Evolutionary conservation across 2,113 vertebrate species (phyloP).

Genomic region (Spheniscus mendiculus): DNA sequence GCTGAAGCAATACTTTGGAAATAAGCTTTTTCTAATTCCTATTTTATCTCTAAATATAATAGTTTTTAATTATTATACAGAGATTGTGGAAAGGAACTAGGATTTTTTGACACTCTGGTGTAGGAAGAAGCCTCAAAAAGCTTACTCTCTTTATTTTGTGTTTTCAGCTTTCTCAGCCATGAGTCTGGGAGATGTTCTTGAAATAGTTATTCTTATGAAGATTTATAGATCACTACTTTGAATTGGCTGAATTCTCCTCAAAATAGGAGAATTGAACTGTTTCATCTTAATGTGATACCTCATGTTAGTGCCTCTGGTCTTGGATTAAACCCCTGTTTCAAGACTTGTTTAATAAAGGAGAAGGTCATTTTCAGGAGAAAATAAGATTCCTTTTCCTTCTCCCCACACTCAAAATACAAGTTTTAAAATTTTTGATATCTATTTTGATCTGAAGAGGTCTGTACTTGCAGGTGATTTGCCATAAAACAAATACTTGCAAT

Average conservation of each 20-base stretch:
- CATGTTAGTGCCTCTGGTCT: constrained; percentile 63
- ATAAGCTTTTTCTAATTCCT: constrained; percentile 52
- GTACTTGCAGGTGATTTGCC: background rate
- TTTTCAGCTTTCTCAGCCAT: background rate
- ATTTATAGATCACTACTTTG: background rate
- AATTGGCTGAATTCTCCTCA: constrained; percentile 19
- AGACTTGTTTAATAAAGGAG: constrained; percentile 28
- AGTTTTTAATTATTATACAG: constrained; percentile 23
- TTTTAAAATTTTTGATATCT: background rate
- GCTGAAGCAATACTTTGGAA: constrained; percentile 32
- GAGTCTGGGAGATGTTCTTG: constrained; percentile 23
- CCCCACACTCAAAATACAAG: background rate
- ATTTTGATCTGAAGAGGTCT: background rate
- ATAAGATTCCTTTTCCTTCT: constrained; percentile 17
- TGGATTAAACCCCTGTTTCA: constrained; percentile 45
- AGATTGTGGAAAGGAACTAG: background rate
- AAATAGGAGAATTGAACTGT: constrained; percentile 6
- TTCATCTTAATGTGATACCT: constrained; percentile 66
- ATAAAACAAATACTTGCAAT: background rate
- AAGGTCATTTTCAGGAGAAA: constrained; percentile 23
- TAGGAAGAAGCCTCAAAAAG: constrained; percentile 14
- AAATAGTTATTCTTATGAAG: constrained; percentile 5
- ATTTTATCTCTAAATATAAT: constrained; percentile 12
- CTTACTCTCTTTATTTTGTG: background rate
- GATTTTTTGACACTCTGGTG: constrained; percentile 10